Conservation (phyloP, 2,113 vertebrate species). For the Xenotilapia leptura region DNA sequence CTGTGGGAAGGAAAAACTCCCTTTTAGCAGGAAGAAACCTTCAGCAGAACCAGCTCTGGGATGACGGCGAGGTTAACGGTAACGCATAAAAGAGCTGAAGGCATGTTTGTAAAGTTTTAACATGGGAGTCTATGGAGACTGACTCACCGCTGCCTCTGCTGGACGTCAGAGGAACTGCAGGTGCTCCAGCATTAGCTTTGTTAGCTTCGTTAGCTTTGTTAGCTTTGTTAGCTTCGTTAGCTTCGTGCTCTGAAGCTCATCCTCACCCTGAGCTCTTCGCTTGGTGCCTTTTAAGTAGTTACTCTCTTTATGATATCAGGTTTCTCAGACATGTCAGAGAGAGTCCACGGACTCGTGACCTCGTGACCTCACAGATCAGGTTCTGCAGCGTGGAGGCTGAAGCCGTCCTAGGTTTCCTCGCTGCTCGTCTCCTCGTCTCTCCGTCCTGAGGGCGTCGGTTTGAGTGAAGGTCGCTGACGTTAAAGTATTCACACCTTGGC, state of each 20-base stretch:
- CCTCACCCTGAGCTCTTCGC: neutral
- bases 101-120: neutral
- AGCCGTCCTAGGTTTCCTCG: fast-evolving
- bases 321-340: neutral
- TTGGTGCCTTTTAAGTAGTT: neutral
- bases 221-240: fast-evolving
- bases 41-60: neutral
- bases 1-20: neutral
- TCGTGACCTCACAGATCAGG: neutral
- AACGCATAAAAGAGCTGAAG: neutral
- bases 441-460: neutral
- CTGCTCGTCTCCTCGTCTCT: neutral
- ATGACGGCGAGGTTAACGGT: neutral
- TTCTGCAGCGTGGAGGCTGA: fast-evolving
- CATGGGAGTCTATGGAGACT: neutral
- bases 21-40: neutral
- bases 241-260: neutral
- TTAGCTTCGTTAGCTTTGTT: too few relatives aligned
- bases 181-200: fast-evolving
- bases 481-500: neutral
- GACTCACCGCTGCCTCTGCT: neutral
- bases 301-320: neutral
- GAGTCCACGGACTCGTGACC: neutral
- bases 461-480: neutral
- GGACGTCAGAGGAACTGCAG: neutral